Conservation (phyloP, 2,888 invertebrate species). For the Lasius fuliginosus region DNA sequence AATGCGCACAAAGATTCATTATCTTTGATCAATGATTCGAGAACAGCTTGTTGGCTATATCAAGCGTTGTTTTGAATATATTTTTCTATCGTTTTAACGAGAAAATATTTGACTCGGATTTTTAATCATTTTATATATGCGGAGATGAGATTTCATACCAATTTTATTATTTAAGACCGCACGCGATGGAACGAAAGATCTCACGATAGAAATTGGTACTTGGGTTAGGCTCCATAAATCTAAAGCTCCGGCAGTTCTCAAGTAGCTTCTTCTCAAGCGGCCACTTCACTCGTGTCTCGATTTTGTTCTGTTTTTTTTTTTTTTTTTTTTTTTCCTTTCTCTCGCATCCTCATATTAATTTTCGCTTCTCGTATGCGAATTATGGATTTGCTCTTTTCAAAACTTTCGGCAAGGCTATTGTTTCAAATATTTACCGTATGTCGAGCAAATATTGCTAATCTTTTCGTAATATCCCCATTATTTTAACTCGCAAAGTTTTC, state of each 20-base stretch:
- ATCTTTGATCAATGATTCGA: not conserved
- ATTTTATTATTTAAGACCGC: constrained; percentile 63
- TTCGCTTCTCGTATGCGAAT: constrained; percentile 4
- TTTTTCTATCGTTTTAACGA: not conserved
- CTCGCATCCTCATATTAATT: constrained; percentile 8
- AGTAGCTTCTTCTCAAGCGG: constrained; percentile 78
- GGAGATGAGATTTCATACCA: constrained; percentile 28
- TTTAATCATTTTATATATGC: constrained; percentile 2
- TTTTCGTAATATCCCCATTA: not conserved
- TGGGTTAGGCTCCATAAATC: constrained; percentile 78
- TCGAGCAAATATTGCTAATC: not conserved
- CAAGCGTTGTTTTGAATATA: not conserved
- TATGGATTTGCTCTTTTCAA: not conserved
- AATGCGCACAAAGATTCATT: not conserved
- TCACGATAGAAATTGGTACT: constrained; percentile 73
- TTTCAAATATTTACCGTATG: not conserved
- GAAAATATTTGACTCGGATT: constrained; percentile 35
- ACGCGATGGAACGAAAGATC: constrained; percentile 62
- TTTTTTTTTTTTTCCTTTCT: constrained; percentile 57
- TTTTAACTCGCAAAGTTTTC: not conserved
- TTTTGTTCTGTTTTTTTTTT: constrained; percentile 62
- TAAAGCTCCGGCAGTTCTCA: constrained; percentile 74
- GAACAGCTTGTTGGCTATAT: not conserved
- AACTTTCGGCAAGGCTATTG: not conserved
- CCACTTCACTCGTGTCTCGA: constrained; percentile 81